Evolutionary conservation across 2,797 vertebrate species (phyloP).

Genomic region (Schizopygopsis pylzovi): DNA sequence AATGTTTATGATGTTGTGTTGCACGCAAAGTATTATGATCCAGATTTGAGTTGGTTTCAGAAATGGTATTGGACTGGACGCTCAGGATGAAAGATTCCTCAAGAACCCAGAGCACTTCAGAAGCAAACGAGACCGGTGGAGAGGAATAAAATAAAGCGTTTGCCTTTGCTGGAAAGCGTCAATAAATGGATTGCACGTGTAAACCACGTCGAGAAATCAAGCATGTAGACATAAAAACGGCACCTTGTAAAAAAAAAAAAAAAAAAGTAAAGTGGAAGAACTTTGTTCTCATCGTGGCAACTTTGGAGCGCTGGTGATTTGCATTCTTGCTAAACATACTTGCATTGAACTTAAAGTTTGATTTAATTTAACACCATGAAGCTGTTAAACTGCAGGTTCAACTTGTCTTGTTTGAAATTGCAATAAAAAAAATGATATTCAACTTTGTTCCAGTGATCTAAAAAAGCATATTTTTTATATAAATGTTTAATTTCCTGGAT

Average conservation of each 20-base stretch:
- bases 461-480: not conserved
- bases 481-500: constrained; percentile 8
- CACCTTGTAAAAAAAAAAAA: not conserved
- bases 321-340: constrained; percentile 9
- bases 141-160: constrained; percentile 4
- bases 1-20: constrained; percentile 48
- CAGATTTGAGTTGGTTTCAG: constrained; percentile 38
- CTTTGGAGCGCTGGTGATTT: not conserved
- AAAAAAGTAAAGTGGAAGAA: not conserved
- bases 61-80: constrained; percentile 27
- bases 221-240: not conserved
- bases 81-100: not conserved
- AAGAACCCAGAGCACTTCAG: not conserved
- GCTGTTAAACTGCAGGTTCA: constrained; percentile 2
- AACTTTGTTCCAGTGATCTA: not conserved
- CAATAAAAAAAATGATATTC: not conserved
- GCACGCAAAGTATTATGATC: constrained; percentile 61
- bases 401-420: not conserved
- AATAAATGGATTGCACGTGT: not conserved
- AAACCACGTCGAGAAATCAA: not conserved
- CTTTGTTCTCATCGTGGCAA: not conserved
- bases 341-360: not conserved
- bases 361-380: constrained; percentile 16
- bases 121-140: not conserved
- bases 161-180: not conserved